Evolutionary conservation across 2,113 vertebrate species (phyloP).

Genomic region (Corythornis madagascariensis): DNA sequence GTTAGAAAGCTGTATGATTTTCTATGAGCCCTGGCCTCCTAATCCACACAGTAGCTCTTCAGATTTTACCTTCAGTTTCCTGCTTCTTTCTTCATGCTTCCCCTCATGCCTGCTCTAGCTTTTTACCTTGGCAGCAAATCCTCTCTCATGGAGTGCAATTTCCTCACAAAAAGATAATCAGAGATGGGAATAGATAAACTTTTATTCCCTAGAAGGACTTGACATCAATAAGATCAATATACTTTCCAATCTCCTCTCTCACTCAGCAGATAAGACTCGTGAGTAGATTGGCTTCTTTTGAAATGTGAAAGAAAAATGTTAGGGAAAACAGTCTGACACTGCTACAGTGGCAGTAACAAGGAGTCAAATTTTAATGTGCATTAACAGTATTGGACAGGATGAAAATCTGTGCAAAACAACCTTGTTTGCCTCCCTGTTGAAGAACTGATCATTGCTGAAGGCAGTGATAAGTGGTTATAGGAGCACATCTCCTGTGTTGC

Average conservation of each 20-base stretch:
- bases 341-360: not conserved
- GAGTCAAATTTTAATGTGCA: not conserved
- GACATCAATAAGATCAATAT: not conserved
- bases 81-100: not conserved
- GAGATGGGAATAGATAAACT: not conserved
- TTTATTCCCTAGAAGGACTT: slow-evolving; percentile 3
- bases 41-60: not conserved
- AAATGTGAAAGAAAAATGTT: not conserved
- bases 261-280: not conserved
- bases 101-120: not conserved
- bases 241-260: not conserved
- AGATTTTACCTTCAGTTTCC: not conserved
- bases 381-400: not conserved
- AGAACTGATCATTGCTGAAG: not conserved
- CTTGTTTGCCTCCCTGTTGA: not conserved
- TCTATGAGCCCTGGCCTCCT: not conserved
- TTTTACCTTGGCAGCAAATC: not conserved
- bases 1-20: not conserved
- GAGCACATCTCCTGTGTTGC: not conserved
- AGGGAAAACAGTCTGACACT: not conserved
- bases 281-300: not conserved
- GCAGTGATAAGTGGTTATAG: not conserved
- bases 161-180: not conserved
- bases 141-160: not conserved
- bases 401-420: not conserved